phyloP scores from a whole-genome alignment of 2,888 invertebrate genomes.

The Pyrochroa serraticornis region DNA sequence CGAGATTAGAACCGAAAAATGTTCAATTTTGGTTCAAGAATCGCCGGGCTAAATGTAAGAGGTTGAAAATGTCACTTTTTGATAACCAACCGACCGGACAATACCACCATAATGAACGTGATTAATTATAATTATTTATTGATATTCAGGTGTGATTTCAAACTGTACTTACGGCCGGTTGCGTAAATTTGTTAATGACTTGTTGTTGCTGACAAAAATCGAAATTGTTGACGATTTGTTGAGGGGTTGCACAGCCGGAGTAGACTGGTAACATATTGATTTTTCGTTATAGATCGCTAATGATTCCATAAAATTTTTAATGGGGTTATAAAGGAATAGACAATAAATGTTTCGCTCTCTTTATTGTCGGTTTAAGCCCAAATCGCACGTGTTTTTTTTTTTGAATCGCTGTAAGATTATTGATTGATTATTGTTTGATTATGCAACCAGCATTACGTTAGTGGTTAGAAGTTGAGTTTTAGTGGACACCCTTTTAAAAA shows the following conservation, averaged over 20 bases:
- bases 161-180: constrained; percentile 31
- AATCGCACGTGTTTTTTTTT: constrained; percentile 26
- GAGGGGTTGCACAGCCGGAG: too few relatives aligned
- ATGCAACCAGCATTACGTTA: constrained; percentile 26
- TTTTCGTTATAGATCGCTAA: constrained; percentile 17
- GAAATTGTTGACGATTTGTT: too few relatives aligned
- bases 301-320: constrained; percentile 32
- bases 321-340: constrained; percentile 30
- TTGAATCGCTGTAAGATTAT: constrained; percentile 10
- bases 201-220: too few relatives aligned
- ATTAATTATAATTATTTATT: constrained; percentile 51
- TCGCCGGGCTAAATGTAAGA: constrained; percentile 96
- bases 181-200: too few relatives aligned
- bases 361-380: constrained; percentile 16
- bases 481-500: constrained; percentile 35
- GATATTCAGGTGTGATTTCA: constrained; percentile 31
- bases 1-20: constrained; percentile 97
- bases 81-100: constrained; percentile 73
- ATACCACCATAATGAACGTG: constrained; percentile 66
- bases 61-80: constrained; percentile 89
- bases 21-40: constrained; percentile 99
- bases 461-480: constrained; percentile 2
- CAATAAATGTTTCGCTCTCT: constrained; percentile 26
- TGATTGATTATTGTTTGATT: constrained; percentile 7
- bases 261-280: constrained; percentile 13